These are phyloP conservation scores for Drosophila albomicans DNA, from an alignment of 1,140 invertebrate species.

Conservation along the genomic window DNA sequence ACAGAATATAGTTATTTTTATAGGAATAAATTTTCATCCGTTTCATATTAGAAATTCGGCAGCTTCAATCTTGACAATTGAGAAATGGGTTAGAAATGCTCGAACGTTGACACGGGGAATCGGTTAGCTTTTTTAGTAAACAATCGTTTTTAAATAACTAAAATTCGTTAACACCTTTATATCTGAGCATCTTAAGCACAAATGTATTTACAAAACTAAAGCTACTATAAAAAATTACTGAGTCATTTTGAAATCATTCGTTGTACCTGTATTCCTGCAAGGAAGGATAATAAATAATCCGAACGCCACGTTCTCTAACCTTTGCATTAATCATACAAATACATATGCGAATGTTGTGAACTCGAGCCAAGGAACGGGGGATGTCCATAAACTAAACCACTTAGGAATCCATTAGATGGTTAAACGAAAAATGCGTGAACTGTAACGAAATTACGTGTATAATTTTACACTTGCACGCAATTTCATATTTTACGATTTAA, in stretches of 20 bases:
- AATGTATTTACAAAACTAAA: no score
- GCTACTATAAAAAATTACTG: not conserved
- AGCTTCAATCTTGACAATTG: no score
- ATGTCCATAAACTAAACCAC: slow-evolving; percentile 57
- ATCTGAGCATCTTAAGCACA: no score
- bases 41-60: no score
- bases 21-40: no score
- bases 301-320: slow-evolving; percentile 3
- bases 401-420: slow-evolving; percentile 73
- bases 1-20: no score
- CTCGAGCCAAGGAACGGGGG: slow-evolving; percentile 10
- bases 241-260: not conserved
- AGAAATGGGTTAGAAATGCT: no score
- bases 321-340: slow-evolving; percentile 29
- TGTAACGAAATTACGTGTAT: slow-evolving; percentile 67
- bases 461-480: slow-evolving; percentile 78
- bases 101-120: no score
- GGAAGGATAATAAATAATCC: not conserved
- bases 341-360: not conserved
- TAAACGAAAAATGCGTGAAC: slow-evolving; percentile 70
- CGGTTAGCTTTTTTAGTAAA: no score
- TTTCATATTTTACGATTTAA: slow-evolving; percentile 75
- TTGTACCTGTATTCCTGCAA: not conserved
- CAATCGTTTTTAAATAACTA: no score
- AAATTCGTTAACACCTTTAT: no score